Base-by-base conservation (phyloP, 2,888 invertebrate species). In the Ectemnius cavifrons region DNA sequence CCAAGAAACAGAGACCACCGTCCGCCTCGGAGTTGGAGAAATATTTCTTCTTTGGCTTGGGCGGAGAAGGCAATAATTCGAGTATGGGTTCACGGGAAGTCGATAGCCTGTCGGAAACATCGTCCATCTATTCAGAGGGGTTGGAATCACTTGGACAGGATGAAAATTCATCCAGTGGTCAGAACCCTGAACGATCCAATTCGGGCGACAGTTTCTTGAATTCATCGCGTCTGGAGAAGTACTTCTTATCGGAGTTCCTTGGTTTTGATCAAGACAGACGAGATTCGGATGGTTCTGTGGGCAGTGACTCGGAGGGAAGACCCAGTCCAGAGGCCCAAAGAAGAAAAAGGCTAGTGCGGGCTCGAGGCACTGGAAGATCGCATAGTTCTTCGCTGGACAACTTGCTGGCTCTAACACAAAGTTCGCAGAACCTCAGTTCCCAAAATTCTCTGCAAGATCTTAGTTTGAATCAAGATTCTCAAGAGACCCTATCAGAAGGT, bases 261-360 rank as follows among this genome's bases (percentile, higher is more conserved):
- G 96, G 96, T 1, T 96, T 96, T 84, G 95, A 94, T 81, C 94
- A 94, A 63, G 95, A 95, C 84, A 93, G 95, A 73, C 93, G 95
- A 49, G 96, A 96, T 86, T 95, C 96, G 0, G 96, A 96, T 84
- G 97, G 96, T 1, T 97, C 97, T 86, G 97, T 97, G 0, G 97
- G 97, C 5, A 97, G 97, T 91, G 97, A 97, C 86, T 97, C 97
- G 87, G 97, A 97, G 88, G 97, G 97, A 0, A 94, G 94, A 81
- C 97, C 96, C 3, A 97, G 97, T 90, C 97, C 97, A 0, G 97
- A 97, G 87, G 90, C 90, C 0, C 97, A 97, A 88, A 92, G 97
- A 8, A 92, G 96, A 73, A 97, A 97, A 88, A 93, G 95, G 49
- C 91, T 96, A 71, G 96, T 97, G 0, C 93, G 97, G 14, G 96